Evolutionary conservation across 2,888 invertebrate species (phyloP), one percentile per base, ranked within the genome.

Genomic region (Dasypolia templi): DNA sequence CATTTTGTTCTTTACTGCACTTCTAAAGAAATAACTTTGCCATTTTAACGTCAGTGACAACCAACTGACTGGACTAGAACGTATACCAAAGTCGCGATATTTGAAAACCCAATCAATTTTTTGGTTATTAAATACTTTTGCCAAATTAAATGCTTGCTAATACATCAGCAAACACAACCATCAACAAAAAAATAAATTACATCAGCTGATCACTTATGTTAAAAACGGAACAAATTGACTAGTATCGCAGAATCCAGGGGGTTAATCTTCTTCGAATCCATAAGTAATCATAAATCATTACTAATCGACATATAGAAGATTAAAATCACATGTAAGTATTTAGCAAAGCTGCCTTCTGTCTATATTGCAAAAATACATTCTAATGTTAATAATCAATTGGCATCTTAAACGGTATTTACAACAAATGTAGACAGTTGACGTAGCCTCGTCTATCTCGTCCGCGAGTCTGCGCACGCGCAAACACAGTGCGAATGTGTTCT

Each of bases 401-500:
- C 55, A 76, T 73, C 62, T 82, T 71, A 79, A 83, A 85, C 76
- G 62, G 80, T 84, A 82, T 84, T 77, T 84, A 65, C 65, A 80
- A 75, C 75, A 84, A 77, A 76, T 75, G 79, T 67, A 71, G 73
- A 72, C 61, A 46, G 35, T 46, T 84, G 67, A 87, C 87, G 87
- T 82, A 64, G 62, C 35, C 14, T 35, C 56, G 78, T 74, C 56
- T 64, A 65, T 77, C 72, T 81, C 70, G 65, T 72, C 69, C 53
- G 75, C 46, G n/a, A 59, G 53, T 72, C 62, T 71, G 56, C 72
- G 81, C 84, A 84, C 68, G 84, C 72, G 77, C 84, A 80, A 82
- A 86, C 62, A 84, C 61, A 81, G 81, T 86, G 83, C 59, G 63
- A 72, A 69, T 78, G 64, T 75, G 71, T 76, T 79, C 81, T 66